Conservation (phyloP, 1,140 invertebrate genomes). For the Temnothorax nylanderi region DNA sequence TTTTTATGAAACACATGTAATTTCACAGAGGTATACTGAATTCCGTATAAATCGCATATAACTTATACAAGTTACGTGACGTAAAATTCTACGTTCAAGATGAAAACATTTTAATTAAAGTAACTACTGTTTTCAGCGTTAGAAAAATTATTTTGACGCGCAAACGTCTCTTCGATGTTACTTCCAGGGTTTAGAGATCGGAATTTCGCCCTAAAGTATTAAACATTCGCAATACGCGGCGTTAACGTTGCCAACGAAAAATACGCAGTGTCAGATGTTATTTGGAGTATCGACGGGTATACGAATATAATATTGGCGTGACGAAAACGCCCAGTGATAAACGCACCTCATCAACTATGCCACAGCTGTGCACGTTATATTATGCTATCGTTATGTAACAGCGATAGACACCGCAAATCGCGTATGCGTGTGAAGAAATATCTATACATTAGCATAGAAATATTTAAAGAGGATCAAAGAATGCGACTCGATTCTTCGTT, state of each 20-base stretch:
- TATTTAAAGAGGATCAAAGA: neutral
- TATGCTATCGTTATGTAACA: neutral
- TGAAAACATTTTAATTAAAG: neutral
- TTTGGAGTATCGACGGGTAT: neutral
- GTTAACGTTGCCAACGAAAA: neutral
- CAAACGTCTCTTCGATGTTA: neutral
- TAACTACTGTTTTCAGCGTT: neutral
- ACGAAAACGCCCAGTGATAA: neutral
- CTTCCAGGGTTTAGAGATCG: neutral
- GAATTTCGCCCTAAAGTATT: neutral
- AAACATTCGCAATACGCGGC: neutral
- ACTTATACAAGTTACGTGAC: conserved; percentile 30
- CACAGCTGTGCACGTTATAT: neutral
- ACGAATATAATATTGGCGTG: neutral
- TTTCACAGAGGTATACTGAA: conserved; percentile 1
- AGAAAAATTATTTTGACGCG: neutral
- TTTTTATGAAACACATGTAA: conserved; percentile 10
- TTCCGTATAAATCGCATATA: conserved; percentile 16
- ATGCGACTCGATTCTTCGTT: neutral
- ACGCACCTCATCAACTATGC: neutral
- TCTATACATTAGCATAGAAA: conserved; percentile 20
- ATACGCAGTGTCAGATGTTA: conserved; percentile 15
- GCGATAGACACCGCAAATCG: neutral
- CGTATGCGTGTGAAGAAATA: neutral
- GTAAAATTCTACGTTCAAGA: neutral